phyloP scores from a whole-genome alignment of 53 echinoderm and acorn worm species.

The Crossaster papposus region DNA sequence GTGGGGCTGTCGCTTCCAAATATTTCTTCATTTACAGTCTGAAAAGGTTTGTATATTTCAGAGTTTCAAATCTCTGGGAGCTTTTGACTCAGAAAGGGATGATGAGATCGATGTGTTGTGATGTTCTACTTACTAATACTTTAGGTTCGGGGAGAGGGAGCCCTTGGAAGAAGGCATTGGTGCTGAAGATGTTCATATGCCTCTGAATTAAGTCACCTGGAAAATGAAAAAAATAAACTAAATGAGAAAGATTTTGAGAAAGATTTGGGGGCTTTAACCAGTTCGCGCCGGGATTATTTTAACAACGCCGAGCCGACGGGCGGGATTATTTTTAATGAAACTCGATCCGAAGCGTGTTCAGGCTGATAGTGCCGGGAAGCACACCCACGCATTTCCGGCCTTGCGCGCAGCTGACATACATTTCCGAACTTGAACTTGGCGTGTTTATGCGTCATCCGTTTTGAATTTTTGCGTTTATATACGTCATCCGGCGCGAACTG shows the following conservation, averaged over 20 bases:
- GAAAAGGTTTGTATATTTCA: background rate
- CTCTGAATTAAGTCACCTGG: slow-evolving; percentile 95
- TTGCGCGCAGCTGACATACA: too few species aligned
- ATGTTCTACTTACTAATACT: slow-evolving; percentile 74
- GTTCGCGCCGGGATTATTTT: too few species aligned
- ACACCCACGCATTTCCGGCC: too few species aligned
- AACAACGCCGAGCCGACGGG: too few species aligned
- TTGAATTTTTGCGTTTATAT: too few species aligned
- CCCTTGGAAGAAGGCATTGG: slow-evolving; percentile 96
- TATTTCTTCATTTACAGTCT: background rate
- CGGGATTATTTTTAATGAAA: too few species aligned
- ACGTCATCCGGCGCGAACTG: too few species aligned
- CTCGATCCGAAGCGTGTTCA: too few species aligned
- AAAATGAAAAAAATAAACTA: slow-evolving; percentile 12
- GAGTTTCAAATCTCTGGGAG: background rate
- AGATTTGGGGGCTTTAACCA: too few species aligned
- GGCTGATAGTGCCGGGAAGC: too few species aligned
- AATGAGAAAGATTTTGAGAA: background rate
- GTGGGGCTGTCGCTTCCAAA: background rate
- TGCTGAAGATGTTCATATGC: slow-evolving; percentile 97
- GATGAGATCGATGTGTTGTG: background rate
- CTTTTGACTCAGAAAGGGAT: background rate
- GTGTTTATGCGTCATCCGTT: too few species aligned
- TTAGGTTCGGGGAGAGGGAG: slow-evolving; percentile 96
- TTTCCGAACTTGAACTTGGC: too few species aligned